phyloP scores from a whole-genome alignment of 2,888 invertebrate genomes.

The Drosophila vallismaia region DNA sequence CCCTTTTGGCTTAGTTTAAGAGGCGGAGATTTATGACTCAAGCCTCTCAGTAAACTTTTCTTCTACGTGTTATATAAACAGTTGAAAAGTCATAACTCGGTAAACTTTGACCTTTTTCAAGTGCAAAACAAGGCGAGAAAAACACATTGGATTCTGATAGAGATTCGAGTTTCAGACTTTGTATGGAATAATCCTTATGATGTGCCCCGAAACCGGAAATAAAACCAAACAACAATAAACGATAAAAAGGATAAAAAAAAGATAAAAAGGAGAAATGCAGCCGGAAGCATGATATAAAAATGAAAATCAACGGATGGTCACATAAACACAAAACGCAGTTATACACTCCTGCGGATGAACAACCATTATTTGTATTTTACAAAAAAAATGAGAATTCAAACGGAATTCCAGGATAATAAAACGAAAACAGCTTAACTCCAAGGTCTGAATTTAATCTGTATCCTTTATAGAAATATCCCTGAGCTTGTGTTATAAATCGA shows the following conservation, averaged over 20 bases:
- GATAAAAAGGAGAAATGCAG: constrained; percentile 23
- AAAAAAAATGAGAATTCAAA: not conserved
- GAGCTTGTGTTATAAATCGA: constrained; percentile 14
- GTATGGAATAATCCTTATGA: constrained; percentile 38
- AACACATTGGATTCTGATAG: constrained; percentile 40
- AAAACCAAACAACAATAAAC: constrained; percentile 17
- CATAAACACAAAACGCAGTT: constrained; percentile 31
- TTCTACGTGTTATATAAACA: constrained; percentile 7
- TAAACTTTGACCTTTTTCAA: constrained; percentile 65
- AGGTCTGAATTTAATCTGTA: constrained; percentile 16
- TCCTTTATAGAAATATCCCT: not conserved
- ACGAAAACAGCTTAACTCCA: constrained; percentile 16
- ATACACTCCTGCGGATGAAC: not conserved
- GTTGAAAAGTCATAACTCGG: constrained; percentile 17
- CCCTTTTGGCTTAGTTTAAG: not conserved
- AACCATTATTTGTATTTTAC: constrained; percentile 24
- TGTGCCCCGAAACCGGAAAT: constrained; percentile 18
- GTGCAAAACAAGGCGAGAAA: constrained; percentile 27
- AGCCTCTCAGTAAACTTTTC: constrained; percentile 3
- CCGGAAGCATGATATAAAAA: constrained; percentile 37
- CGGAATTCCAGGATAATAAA: constrained; percentile 6
- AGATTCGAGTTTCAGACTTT: constrained; percentile 55
- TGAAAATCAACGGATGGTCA: constrained; percentile 20
- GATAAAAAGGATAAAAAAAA: constrained; percentile 11
- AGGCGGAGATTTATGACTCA: constrained; percentile 6